These are phyloP conservation scores for Camelus bactrianus DNA, from an alignment of 2,113 vertebrate genomes.

Conservation along the genomic window DNA sequence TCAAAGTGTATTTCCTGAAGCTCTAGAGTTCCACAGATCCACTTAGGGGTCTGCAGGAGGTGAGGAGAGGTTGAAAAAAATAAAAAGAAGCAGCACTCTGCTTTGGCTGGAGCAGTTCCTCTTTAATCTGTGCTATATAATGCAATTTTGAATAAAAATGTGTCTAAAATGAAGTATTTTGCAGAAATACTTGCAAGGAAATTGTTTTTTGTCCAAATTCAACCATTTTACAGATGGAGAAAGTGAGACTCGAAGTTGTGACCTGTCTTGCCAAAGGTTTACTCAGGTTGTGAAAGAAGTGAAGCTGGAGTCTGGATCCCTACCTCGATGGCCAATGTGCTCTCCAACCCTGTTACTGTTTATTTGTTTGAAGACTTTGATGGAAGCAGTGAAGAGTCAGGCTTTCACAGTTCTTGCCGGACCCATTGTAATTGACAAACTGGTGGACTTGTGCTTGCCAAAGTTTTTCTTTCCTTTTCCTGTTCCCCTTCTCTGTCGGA, in stretches of 20 bases:
- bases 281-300: background rate
- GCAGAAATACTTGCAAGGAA: background rate
- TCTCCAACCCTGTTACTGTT: accelerated
- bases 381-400: accelerated
- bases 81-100: background rate
- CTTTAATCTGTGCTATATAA: background rate
- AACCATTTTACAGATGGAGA: background rate
- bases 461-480: background rate
- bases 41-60: background rate
- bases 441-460: background rate
- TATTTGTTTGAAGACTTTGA: background rate
- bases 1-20: background rate
- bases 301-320: background rate
- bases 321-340: accelerated
- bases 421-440: background rate
- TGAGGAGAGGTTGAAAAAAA: background rate
- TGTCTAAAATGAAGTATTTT: background rate
- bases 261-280: background rate
- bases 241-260: background rate
- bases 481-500: background rate
- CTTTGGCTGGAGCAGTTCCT: background rate
- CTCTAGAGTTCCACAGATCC: accelerated
- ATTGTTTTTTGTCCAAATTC: background rate
- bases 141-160: background rate
- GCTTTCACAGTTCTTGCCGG: accelerated